Evolutionary conservation across 2,113 vertebrate species (phyloP), one percentile per base, ranked within the genome.

Genomic region (Rhinoptilus africanus): DNA sequence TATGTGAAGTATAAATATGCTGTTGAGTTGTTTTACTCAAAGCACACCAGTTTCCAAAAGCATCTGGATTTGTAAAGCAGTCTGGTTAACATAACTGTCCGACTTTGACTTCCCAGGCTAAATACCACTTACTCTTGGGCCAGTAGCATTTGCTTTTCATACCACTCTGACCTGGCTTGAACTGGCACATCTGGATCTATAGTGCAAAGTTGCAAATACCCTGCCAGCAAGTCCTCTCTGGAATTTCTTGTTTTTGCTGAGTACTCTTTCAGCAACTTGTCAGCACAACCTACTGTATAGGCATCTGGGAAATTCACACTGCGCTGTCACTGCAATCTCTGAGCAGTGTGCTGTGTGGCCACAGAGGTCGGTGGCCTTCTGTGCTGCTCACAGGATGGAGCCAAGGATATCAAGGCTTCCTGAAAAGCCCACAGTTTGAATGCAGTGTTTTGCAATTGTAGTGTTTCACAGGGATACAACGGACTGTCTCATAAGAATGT

Each of bases 161-260:
- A 50, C 63, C 15, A 17, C 45, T 86, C 75, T 96, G 88, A 77
- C 88, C 82, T 94, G 67, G 28, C 67, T 93, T 95, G 83, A 97
- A 73, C 85, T 95, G 85, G 53, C 63, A 57, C 53, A 74, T 92
- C 83, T 96, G 86, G 47, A 59, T 84, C 60, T 81, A 39, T 84
- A 84, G 32, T 17, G 51, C 59, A 28, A 71, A 67, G 47, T 47
- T 93, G 47, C 60, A 78, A 87, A 85, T 74, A 59, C 15, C 9
- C 26, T 92, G 80, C 68, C 59, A 63, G 37, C 0, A 0, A 75
- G 26, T 51, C 22, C 54, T 86, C 47, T 41, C 63, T 89, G 67
- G 53, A 93, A 43, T 69, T 53, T 87, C 66, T 89, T 83, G 41
- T 26, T 85, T 95, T 24, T 0, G 6, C 48, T 77, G n/a, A 50